Evolutionary conservation across 2,797 vertebrate genomes (phyloP), one percentile per base, ranked within the genome.

Genomic region (Atherinosoma microstoma): DNA sequence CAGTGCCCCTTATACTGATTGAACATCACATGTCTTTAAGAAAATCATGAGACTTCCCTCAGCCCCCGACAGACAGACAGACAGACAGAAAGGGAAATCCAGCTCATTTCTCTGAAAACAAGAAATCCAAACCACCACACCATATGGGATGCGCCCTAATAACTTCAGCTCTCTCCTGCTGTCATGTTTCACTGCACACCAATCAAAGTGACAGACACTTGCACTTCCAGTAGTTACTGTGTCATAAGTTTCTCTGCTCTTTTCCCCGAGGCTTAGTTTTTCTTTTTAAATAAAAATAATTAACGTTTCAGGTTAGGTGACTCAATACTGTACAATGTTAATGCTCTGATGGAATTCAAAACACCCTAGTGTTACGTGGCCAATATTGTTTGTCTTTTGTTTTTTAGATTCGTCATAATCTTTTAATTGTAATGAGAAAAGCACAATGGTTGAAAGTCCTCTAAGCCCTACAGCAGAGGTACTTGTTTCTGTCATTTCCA

Each of bases 121-220:
- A 70, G 42, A 32, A 64, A 59, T 73, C 40, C 54, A 61, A 63
- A 54, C 71, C 27, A 32, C 27, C 20, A 22, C 57, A 61, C 56
- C 58, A 70, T 58, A 42, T 60, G 70, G 61, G 63, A 67, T 64
- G n/a, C 60, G 59, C 76, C 49, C 64, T 13, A 22, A 64, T 56
- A 64, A 73, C 71, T 51, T 29, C 63, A 35, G 27, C 53, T 30
- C 13, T 70, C 68, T 73, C 27, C 54, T 59, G 71, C 74, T 71
- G 73, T 91, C 74, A 63, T 64, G 49, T 89, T 89, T 77, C 76
- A 80, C 67, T 59, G 70, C 74, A 29, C 73, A 82, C 76, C 70
- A 69, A 70, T 92, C 88, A 84, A 67, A 83, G 67, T 56, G 58
- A 77, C 49, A 15, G 29, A 74, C 20, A 63, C 40, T 51, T 47